Conservation (phyloP, 2,797 vertebrate species). For the Gymnoscopelus microlampas region DNA sequence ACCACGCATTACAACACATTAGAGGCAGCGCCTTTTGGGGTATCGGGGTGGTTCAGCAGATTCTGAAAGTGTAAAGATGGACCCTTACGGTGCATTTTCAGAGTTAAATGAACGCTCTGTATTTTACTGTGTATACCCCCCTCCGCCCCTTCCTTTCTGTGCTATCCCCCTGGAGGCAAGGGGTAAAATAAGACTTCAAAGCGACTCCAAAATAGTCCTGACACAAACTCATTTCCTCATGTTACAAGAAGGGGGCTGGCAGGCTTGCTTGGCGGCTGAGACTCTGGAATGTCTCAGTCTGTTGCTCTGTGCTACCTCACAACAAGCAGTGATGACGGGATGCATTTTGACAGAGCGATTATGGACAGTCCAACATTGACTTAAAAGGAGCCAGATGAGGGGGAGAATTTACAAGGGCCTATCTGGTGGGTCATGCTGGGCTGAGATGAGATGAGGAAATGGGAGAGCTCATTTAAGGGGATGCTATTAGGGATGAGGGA, state of each 20-base stretch:
- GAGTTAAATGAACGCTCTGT: too few relatives aligned
- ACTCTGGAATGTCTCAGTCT: slow-evolving; percentile 69
- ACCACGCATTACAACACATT: slow-evolving; percentile 61
- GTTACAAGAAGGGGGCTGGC: slow-evolving; percentile 74
- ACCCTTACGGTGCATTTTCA: not conserved
- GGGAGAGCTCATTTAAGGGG: slow-evolving; percentile 65
- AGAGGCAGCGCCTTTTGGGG: slow-evolving; percentile 56
- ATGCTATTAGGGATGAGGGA: slow-evolving; percentile 65
- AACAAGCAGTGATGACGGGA: slow-evolving; percentile 72
- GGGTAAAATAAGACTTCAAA: slow-evolving; percentile 86
- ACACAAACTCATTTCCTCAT: slow-evolving; percentile 83
- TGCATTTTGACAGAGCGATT: slow-evolving; percentile 74
- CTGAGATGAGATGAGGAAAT: slow-evolving; percentile 74
- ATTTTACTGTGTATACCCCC: slow-evolving; percentile 33
- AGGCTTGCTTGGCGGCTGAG: slow-evolving; percentile 54
- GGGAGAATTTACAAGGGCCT: slow-evolving; percentile 61
- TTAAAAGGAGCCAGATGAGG: slow-evolving; percentile 76
- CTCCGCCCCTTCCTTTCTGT: slow-evolving; percentile 56
- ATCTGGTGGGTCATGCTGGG: slow-evolving; percentile 64
- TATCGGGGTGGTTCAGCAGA: slow-evolving; percentile 69
- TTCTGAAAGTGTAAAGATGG: slow-evolving; percentile 25
- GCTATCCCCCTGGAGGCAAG: slow-evolving; percentile 72
- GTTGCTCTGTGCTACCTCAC: slow-evolving; percentile 65
- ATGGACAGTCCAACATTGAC: slow-evolving; percentile 71
- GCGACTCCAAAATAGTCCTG: slow-evolving; percentile 82